phyloP scores from a whole-genome alignment of 92 coral and sea anemone species.

The Meandrina meandrites region DNA sequence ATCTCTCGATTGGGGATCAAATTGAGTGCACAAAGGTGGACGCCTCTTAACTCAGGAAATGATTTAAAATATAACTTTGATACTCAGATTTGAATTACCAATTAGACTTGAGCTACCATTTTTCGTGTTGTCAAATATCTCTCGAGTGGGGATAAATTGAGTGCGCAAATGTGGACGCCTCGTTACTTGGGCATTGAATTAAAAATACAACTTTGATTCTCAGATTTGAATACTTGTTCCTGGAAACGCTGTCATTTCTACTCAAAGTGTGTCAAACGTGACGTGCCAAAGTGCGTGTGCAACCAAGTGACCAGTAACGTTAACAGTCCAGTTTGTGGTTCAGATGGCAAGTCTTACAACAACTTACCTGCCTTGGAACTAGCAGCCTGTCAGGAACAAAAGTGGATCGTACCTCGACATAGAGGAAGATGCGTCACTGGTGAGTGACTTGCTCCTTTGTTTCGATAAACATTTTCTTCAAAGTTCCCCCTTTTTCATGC shows the following conservation, averaged over 20 bases:
- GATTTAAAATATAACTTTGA: too few relatives aligned
- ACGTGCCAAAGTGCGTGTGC: conserved; percentile 79
- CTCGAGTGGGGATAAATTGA: background rate
- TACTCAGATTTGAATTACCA: too few relatives aligned
- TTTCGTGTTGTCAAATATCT: background rate
- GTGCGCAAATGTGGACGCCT: too few relatives aligned
- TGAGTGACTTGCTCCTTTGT: conserved; percentile 1
- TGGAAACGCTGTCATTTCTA: conserved; percentile 84
- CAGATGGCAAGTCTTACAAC: conserved; percentile 81
- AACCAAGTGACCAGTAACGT: conserved; percentile 44
- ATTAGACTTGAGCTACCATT: background rate
- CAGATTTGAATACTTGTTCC: conserved; percentile 79
- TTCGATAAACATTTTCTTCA: background rate
- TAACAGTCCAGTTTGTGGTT: conserved; percentile 88
- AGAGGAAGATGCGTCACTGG: conserved; percentile 75
- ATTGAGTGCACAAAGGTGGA: background rate
- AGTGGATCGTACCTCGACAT: conserved; percentile 65
- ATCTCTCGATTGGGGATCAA: background rate
- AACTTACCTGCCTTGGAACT: conserved; percentile 73
- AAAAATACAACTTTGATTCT: background rate
- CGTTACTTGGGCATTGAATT: background rate
- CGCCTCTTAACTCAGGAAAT: too few relatives aligned
- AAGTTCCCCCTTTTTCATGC: background rate
- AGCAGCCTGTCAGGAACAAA: conserved; percentile 68
- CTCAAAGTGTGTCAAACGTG: conserved; percentile 69